Base-by-base conservation (phyloP, 2,888 invertebrate species). In the Petrophora chlorosata region DNA sequence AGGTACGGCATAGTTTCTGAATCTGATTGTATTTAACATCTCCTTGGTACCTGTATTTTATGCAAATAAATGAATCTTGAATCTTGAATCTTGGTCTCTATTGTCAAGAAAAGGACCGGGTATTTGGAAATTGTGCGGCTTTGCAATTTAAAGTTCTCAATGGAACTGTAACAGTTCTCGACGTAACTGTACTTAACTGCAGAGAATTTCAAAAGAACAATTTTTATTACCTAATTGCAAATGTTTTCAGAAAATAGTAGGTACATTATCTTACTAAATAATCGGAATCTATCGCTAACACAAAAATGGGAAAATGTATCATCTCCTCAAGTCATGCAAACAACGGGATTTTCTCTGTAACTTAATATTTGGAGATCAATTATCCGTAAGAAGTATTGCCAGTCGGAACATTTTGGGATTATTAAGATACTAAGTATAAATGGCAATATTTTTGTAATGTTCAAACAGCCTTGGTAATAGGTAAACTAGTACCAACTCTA, bases 321-420 rank as follows among this genome's bases (percentile, higher is more conserved):
- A 71, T 76, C 73, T 66, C 66, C 32, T 56, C 65, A 51, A 66
- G 63, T 65, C 59, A 66, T 46, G 68, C 69, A 71, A 70, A 70
- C 70, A 71, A 65, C 70, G 70, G 71, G 64, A 66, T 57, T 68
- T 65, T 63, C 61, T 53, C 65, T 61, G 83, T 83, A 85, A 85
- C 82, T 81, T 79, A 82, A 86, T 86, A 84, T 86, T 85, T 81
- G 81, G 82, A 78, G 78, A 85, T 79, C 84, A 83, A 83, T 86
- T 85, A 85, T 79, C 82, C 70, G 70, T 76, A 73, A 73, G 79
- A 76, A 74, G 36, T 42, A 55, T 82, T 77, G 75, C 70, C 65
- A 67, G 66, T 53, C 51, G 71, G 75, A 79, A 79, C 76, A 78
- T 76, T 76, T 72, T 69, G 67, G 73, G 76, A 82, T 81, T 81